Base-by-base conservation (phyloP, 1,140 invertebrate species). In the Hypothenemus hampei region DNA sequence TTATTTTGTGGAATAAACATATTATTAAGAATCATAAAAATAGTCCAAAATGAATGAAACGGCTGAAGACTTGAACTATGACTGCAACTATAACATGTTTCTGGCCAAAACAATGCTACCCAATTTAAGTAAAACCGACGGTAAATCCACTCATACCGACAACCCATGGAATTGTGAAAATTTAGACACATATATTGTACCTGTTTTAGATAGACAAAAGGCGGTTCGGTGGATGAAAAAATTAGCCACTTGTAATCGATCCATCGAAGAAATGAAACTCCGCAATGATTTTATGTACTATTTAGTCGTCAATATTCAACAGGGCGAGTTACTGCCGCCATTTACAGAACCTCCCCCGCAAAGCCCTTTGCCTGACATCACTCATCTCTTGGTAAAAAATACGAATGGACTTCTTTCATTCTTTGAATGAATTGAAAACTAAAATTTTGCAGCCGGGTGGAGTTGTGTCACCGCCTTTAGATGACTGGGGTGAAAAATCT, bases 221-320 rank as follows among this genome's bases (percentile, higher is more conserved):
- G 72, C 68, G 4, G 59, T 72, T 3, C 61, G 68, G 51, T 78
- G 76, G 76, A 65, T 77, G 59, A 66, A 69, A 50, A 77, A 76
- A 62, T 47, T 78, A 26, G 58, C 69, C 19, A 60, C 59, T 1
- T 67, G 67, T 43, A 72, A 72, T 37, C 60, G 69, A 49, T 64
- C 67, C 2, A 43, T 73, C 4, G 62, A 69, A 7, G 75, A 77
- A 60, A 76, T 75, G 69, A 70, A 70, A 59, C 62, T 77, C 15
- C 63, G 76, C 16, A 77, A 78, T 53, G 74, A 76, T 59, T 77
- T 76, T 56, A 73, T 77, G 70, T 73, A 74, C 59, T 72, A 74
- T 60, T 62, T 78, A 24, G 71, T 76, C 0, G 54, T 71, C 5
- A 72, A 75, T 62, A 65, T 76, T 18, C 72, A 76, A 50, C 64